Evolutionary conservation across 1,140 invertebrate species (phyloP).

Genomic region (Eumeta japonica): DNA sequence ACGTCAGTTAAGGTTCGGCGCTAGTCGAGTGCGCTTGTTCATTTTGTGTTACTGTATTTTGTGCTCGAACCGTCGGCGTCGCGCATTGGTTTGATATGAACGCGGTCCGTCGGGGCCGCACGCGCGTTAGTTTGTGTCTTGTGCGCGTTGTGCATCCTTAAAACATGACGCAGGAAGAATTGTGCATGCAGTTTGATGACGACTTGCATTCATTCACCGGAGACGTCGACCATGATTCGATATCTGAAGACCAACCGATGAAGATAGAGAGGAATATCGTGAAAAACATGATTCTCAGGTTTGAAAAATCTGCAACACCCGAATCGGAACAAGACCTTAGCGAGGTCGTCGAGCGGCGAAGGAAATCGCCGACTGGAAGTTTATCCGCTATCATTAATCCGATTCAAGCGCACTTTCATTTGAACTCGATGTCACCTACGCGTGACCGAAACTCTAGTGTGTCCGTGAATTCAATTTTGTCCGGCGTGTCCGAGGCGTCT

Average conservation of each 20-base stretch:
- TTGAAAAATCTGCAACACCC: constrained; percentile 33
- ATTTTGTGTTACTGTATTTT: constrained; percentile 17
- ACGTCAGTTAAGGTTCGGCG: constrained; percentile 27
- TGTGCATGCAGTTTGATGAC: constrained; percentile 23
- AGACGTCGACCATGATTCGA: constrained; percentile 32
- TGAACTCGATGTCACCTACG: constrained; percentile 29
- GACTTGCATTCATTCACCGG: constrained; percentile 26
- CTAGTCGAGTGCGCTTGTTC: constrained; percentile 23
- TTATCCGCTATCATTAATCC: constrained; percentile 43
- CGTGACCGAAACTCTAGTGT: constrained; percentile 47
- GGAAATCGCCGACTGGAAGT: constrained; percentile 31
- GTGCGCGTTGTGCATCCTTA: constrained; percentile 9
- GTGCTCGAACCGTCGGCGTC: too few species aligned
- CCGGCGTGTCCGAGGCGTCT: constrained; percentile 44
- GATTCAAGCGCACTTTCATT: constrained; percentile 35
- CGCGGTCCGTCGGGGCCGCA: constrained; percentile 19
- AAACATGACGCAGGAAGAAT: constrained; percentile 44
- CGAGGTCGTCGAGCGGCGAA: constrained; percentile 36
- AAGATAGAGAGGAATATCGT: constrained; percentile 38
- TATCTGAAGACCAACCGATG: constrained; percentile 36
- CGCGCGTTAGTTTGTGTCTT: constrained; percentile 32
- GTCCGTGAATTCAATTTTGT: constrained; percentile 50
- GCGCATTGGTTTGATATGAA: constrained; percentile 39
- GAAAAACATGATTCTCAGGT: constrained; percentile 45
- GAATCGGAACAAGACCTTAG: constrained; percentile 26